These are phyloP conservation scores for Drosophila multiciliata DNA, from an alignment of 2,888 invertebrate species.

Conservation along the genomic window DNA sequence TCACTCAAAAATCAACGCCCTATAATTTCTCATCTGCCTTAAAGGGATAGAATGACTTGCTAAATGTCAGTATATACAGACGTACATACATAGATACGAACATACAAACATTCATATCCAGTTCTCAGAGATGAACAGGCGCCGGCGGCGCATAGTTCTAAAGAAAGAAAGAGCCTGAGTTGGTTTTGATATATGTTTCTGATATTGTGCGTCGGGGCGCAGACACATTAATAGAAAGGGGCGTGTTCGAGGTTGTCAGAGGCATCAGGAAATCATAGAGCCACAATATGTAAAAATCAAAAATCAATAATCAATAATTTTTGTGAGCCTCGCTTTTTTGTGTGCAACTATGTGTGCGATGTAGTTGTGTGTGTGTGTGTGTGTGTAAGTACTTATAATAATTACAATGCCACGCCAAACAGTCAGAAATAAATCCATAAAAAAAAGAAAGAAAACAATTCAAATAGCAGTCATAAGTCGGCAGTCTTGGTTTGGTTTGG, in stretches of 20 bases:
- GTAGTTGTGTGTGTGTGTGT: slow-evolving; percentile 1
- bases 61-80: slow-evolving; percentile 11
- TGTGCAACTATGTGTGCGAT: slow-evolving; percentile 1
- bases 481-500: slow-evolving; percentile 17
- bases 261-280: slow-evolving; percentile 59
- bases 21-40: slow-evolving; percentile 37
- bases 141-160: slow-evolving; percentile 71
- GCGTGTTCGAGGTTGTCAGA: slow-evolving; percentile 70
- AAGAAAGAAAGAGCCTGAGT: slow-evolving; percentile 61
- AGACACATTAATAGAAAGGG: slow-evolving; percentile 77
- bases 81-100: not conserved
- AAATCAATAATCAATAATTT: slow-evolving; percentile 73
- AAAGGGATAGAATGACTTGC: slow-evolving; percentile 45
- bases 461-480: slow-evolving; percentile 45
- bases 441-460: slow-evolving; percentile 12
- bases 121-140: slow-evolving; percentile 44
- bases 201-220: slow-evolving; percentile 60
- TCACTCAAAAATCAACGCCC: slow-evolving; percentile 81
- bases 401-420: slow-evolving; percentile 63
- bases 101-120: slow-evolving; percentile 1
- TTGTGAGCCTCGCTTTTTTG: slow-evolving; percentile 19
- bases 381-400: slow-evolving; percentile 71
- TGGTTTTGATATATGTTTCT: slow-evolving; percentile 47
- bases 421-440: slow-evolving; percentile 8
- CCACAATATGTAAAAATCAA: slow-evolving; percentile 65